phyloP scores from a whole-genome alignment of 2,797 vertebrate genomes.

The Tarsius wallacei region DNA sequence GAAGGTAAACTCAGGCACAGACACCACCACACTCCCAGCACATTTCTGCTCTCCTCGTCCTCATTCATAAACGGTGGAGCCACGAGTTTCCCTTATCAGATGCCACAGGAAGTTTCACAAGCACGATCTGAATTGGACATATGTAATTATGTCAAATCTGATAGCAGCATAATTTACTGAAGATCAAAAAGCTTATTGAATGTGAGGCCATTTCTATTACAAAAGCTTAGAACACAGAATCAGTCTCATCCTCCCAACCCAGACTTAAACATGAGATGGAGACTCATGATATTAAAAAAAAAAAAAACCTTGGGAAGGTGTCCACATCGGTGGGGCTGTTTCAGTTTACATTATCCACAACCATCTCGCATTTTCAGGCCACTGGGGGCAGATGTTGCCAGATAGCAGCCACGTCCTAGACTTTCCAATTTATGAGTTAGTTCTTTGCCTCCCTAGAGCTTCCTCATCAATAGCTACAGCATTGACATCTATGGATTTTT shows the following conservation, averaged over 20 bases:
- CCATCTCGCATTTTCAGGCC: background rate
- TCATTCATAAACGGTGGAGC: conserved; percentile 52
- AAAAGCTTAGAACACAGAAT: conserved; percentile 38
- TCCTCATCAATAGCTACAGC: background rate
- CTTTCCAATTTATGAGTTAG: background rate
- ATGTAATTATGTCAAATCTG: conserved; percentile 41
- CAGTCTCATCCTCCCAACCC: background rate
- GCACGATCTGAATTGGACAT: background rate
- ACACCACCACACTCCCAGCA: background rate
- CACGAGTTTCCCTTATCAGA: conserved; percentile 21
- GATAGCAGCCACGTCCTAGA: background rate
- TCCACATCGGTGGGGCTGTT: background rate
- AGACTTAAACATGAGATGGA: conserved; percentile 37
- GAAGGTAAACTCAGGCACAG: background rate
- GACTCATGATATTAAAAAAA: background rate
- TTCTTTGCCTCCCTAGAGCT: background rate
- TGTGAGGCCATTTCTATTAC: conserved; percentile 28
- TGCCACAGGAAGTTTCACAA: conserved; percentile 47
- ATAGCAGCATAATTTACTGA: conserved; percentile 48
- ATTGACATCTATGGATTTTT: conserved; percentile 61
- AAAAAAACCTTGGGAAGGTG: background rate
- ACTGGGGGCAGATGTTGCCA: background rate
- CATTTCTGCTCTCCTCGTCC: conserved; percentile 38
- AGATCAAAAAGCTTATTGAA: conserved; percentile 37
- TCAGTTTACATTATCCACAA: background rate